phyloP scores from a whole-genome alignment of 2,888 invertebrate genomes.

The Cremastinae sp. region DNA sequence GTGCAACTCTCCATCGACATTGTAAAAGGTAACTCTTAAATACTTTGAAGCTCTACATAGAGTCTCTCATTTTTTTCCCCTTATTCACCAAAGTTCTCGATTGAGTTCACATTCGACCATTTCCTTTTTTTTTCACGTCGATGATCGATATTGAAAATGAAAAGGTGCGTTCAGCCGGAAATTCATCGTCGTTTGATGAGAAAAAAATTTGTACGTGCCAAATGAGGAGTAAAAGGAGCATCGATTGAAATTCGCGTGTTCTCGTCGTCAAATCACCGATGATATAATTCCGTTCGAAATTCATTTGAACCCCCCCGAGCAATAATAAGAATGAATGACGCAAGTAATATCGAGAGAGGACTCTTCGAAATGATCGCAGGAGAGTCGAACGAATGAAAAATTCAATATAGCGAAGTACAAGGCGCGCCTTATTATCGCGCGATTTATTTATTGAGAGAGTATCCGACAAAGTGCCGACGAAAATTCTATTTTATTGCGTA shows the following conservation, averaged over 20 bases:
- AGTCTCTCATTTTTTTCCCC: not conserved
- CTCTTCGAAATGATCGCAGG: not conserved
- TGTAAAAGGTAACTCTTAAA: constrained; percentile 38
- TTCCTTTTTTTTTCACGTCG: not conserved
- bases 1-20: constrained; percentile 12
- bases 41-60: constrained; percentile 30
- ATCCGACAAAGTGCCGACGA: constrained; percentile 10
- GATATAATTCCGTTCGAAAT: too few relatives aligned
- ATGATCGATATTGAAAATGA: not conserved
- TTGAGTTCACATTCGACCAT: not conserved
- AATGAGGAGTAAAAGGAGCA: too few relatives aligned
- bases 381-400: not conserved
- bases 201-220: too few relatives aligned
- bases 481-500: constrained; percentile 61
- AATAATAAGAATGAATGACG: too few relatives aligned
- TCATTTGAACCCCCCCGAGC: too few relatives aligned
- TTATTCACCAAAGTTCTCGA: not conserved
- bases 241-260: too few relatives aligned
- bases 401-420: too few relatives aligned
- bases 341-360: too few relatives aligned
- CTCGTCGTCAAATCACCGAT: too few relatives aligned
- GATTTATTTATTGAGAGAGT: not conserved
- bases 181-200: too few relatives aligned
- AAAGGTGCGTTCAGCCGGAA: too few relatives aligned
- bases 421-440: too few relatives aligned